Evolutionary conservation across 2,888 invertebrate genomes (phyloP), one percentile per base, ranked within the genome.

Genomic region (Oeneis ivallda): DNA sequence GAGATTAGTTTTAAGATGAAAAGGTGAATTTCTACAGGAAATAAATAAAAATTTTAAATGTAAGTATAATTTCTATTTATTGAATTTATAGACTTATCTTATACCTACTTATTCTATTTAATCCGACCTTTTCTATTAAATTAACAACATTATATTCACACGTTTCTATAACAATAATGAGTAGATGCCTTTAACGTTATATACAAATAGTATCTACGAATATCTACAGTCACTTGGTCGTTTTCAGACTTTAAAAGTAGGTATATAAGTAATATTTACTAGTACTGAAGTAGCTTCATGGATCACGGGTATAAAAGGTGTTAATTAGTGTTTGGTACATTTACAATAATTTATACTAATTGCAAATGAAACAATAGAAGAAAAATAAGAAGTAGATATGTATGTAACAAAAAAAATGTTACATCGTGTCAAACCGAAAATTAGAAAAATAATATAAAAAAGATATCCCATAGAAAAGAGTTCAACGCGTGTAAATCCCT

Each of bases 151-250:
- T 80, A 83, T 79, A 83, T 83, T 84, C 84, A 86, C 79, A 81
- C 76, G 72, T 73, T 72, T 69, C 69, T 71, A 76, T 74, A 84
- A 84, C 83, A 89, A 87, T 84, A 80, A 81, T 81, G 79, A 81
- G 79, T 83, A 84, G 82, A 85, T 80, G 83, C 80, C 75, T 78
- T 82, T 77, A 71, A 83, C 74, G 74, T 74, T 89, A 89, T 90
- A 73, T 89, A 90, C 88, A 89, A 78, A 80, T 85, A 86, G 78
- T 86, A 34, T 53, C 84, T 75, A 73, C 66, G 71, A 66, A 58
- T 84, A 85, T 85, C 82, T 87, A 91, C 88, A 87, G 77, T 80
- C 84, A 82, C 85, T 92, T 92, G 91, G 91, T 92, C 91, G 89
- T 84, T 87, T 81, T 91, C 92, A 91, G 91, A 91, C 91, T 90